Evolutionary conservation across 2,888 invertebrate genomes (phyloP).

Genomic region (Drosophila multiciliata): DNA sequence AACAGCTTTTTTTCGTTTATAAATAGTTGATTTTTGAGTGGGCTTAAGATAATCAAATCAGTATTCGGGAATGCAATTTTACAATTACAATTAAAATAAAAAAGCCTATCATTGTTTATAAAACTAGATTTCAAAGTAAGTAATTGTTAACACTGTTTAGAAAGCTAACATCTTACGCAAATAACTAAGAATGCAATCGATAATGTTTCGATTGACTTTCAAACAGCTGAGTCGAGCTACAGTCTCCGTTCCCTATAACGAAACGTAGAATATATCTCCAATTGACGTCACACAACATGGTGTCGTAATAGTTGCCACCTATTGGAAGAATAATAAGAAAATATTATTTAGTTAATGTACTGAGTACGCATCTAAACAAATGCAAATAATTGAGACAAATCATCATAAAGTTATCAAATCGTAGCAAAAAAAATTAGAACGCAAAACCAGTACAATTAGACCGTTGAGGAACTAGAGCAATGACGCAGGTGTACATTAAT

Average conservation of each 20-base stretch:
- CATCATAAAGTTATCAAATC: slow-evolving; percentile 24
- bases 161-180: neutral
- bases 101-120: neutral
- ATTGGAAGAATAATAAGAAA: neutral
- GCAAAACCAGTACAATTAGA: slow-evolving; percentile 29
- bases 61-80: neutral
- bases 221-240: slow-evolving; percentile 44
- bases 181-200: slow-evolving; percentile 26
- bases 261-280: neutral
- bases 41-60: neutral
- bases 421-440: slow-evolving; percentile 41
- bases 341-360: neutral
- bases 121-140: neutral
- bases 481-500: slow-evolving; percentile 77
- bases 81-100: neutral
- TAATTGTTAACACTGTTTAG: neutral
- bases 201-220: slow-evolving; percentile 4
- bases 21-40: neutral
- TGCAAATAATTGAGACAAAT: neutral
- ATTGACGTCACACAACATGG: slow-evolving; percentile 15
- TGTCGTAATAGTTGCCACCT: slow-evolving; percentile 1
- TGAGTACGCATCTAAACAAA: neutral
- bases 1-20: neutral
- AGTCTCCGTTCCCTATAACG: slow-evolving; percentile 20
- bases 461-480: slow-evolving; percentile 32